phyloP scores from a whole-genome alignment of 1,140 invertebrate genomes.

The Ceratosolen fusciceps region DNA sequence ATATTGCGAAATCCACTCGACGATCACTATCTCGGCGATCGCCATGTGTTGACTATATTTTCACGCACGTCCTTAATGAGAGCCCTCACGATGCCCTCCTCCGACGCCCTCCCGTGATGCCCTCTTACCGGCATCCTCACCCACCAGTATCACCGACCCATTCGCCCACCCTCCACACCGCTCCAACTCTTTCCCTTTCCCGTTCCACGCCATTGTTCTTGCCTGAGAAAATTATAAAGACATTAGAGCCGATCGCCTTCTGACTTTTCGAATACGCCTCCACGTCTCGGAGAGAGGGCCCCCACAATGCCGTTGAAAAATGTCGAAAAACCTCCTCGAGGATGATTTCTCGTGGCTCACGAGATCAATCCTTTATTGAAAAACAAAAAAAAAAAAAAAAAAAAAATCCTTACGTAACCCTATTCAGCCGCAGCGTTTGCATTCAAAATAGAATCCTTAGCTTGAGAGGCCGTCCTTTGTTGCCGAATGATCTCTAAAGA shows the following conservation, averaged over 20 bases:
- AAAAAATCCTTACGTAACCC: no score
- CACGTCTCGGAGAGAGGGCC: no score
- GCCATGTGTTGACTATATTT: not conserved
- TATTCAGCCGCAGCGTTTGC: no score
- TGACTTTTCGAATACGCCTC: not conserved
- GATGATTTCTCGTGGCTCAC: no score
- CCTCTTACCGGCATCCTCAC: slow-evolving; percentile 17
- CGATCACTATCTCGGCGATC: slow-evolving; percentile 23
- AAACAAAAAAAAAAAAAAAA: not conserved
- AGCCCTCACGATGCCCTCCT: not conserved
- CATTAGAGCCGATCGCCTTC: not conserved
- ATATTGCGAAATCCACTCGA: not conserved
- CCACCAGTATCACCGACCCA: no score
- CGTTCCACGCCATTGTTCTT: slow-evolving; percentile 5
- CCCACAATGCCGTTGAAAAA: no score
- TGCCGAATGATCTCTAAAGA: not conserved
- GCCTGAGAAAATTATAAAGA: slow-evolving; percentile 13
- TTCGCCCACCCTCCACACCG: no score
- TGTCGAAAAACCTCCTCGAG: no score
- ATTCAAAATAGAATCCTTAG: not conserved
- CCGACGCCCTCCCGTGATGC: not conserved
- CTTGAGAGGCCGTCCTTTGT: not conserved
- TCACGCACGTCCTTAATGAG: not conserved
- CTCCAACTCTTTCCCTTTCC: not conserved
- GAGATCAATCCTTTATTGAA: no score